A percentile compares a stretch with the other conserved stretches of the same genome.
phyloP scores from a whole-genome alignment of 2,888 invertebrate species.

The Conus canariensis region DNA sequence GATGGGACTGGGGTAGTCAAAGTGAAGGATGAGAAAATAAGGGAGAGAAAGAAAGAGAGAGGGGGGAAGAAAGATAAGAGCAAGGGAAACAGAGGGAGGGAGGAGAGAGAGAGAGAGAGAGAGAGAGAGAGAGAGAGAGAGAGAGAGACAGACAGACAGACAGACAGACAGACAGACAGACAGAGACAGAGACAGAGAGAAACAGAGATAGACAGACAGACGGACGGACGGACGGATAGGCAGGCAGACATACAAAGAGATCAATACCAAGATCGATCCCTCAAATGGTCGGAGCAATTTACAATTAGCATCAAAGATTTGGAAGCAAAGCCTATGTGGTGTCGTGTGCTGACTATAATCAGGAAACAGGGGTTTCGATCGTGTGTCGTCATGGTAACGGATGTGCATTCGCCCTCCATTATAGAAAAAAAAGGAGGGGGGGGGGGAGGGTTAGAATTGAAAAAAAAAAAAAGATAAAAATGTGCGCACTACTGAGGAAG shows the following conservation, averaged over 20 bases:
- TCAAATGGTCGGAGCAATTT: no score
- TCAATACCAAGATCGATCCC: no score
- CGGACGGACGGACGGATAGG: neutral
- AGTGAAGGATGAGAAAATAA: neutral
- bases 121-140: conserved; percentile 30
- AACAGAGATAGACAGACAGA: conserved; percentile 3
- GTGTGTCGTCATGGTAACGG: no score
- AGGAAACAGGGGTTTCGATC: no score
- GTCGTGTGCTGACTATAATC: no score
- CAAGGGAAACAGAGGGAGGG: neutral
- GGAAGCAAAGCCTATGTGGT: neutral
- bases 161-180: neutral
- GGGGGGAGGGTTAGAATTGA: no score
- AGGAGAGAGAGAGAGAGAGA: neutral
- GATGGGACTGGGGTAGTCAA: neutral
- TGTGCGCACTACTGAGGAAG: no score
- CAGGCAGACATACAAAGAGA: conserved; percentile 4
- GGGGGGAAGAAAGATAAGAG: neutral
- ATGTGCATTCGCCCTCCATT: no score
- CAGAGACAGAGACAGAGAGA: conserved; percentile 2
- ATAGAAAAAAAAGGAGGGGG: no score
- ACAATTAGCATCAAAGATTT: no score
- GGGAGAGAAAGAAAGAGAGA: neutral
- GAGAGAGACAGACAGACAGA: conserved; percentile 12
- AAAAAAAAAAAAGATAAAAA: no score